Evolutionary conservation across 2,797 vertebrate genomes (phyloP), one percentile per base, ranked within the genome.

Genomic region (Sebastes minor): DNA sequence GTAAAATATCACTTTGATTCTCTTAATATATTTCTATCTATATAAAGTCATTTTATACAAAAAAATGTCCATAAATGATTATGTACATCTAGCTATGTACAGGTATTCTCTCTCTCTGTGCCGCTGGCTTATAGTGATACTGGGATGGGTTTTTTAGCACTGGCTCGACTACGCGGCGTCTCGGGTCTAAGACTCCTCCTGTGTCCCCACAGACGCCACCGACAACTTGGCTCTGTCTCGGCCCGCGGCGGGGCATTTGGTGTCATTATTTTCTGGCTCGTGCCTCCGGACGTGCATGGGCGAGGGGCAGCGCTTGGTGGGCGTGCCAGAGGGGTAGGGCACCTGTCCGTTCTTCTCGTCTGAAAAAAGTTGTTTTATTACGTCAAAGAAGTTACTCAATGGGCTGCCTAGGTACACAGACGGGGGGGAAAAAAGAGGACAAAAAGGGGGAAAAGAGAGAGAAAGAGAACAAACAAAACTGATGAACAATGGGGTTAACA

Each of bases 301-400:
- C 42, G 92, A 89, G 74, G 91, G 89, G 87, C 89, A 91, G 96
- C 94, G 96, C 97, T 97, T 97, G 97, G 96, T 94, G 95, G 97
- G 96, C 79, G 96, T 95, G 96, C 96, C 96, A 91, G 96, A 94
- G 90, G 96, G 93, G 86, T 95, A 96, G 95, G 96, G 96, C 96
- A 97, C 97, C 97, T 99, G 98, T 96, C 97, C 97, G 64, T 97
- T 99, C 98, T 99, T 99, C 98, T 99, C 98, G 97, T 99, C 98
- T 99, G 98, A 98, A 99, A 99, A 98, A 97, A 99, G 98, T 97
- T 97, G 98, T 97, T 98, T 97, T 97, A 98, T 98, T 98, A 98
- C 97, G 96, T 99, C 98, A 99, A 99, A 97, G 97, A 98, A 97
- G 98, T 97, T 98, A 98, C 97, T 97, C 97, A 98, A 96, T 95